These are phyloP conservation scores for Ochotona curzoniae DNA, from an alignment of 2,113 vertebrate species.

Conservation along the genomic window DNA sequence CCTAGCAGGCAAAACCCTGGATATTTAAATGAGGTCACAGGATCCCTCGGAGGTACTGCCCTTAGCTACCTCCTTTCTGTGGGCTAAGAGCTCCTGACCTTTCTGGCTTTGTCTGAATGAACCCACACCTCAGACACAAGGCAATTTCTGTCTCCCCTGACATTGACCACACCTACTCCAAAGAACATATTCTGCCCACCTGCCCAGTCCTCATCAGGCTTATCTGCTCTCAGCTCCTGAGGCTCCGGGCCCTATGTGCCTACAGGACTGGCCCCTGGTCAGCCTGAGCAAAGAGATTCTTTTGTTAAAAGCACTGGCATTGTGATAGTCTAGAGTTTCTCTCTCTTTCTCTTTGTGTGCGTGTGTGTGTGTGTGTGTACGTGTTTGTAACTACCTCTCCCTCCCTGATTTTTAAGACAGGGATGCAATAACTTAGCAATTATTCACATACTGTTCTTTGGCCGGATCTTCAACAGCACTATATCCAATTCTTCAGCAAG, in stretches of 20 bases:
- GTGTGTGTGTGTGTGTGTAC: too few species aligned
- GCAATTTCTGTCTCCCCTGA: neutral
- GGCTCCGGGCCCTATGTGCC: neutral
- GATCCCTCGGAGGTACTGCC: too few species aligned
- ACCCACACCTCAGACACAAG: neutral
- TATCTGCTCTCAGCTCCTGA: accelerated
- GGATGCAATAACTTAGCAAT: neutral
- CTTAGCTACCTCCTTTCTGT: neutral
- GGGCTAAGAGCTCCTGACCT: neutral
- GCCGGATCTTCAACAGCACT: neutral
- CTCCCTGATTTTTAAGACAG: neutral
- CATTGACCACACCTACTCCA: neutral
- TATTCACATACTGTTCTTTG: neutral
- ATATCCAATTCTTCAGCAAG: neutral
- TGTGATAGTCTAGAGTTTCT: neutral
- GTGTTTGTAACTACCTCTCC: too few species aligned
- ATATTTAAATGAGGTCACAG: neutral
- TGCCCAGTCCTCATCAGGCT: too few species aligned
- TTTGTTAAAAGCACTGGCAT: neutral
- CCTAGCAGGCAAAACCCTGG: neutral
- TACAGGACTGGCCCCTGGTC: neutral
- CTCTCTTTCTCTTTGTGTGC: too few species aligned
- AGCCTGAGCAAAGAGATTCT: neutral
- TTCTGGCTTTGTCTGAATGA: neutral
- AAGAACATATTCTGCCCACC: neutral